phyloP scores from a whole-genome alignment of 1,140 invertebrate species.

The Hydropsyche tenuis region DNA sequence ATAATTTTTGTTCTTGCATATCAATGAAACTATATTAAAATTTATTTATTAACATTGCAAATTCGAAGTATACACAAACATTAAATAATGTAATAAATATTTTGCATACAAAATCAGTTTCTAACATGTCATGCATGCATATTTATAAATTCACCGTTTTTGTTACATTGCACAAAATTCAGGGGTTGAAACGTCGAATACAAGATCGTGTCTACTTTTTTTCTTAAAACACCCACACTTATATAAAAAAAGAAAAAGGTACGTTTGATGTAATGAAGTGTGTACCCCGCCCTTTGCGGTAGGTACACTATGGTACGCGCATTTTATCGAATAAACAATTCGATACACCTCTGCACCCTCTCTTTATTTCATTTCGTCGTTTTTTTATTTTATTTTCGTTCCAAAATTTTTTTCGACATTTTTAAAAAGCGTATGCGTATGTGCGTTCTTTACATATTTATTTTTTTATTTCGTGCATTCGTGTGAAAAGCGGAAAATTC shows the following conservation, averaged over 20 bases:
- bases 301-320: not conserved
- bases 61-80: too few species aligned
- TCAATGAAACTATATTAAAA: too few species aligned
- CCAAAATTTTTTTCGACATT: too few species aligned
- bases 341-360: conserved; percentile 9
- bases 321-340: conserved; percentile 40
- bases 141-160: conserved; percentile 8
- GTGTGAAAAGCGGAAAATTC: conserved; percentile 33
- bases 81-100: too few species aligned
- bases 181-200: conserved; percentile 21
- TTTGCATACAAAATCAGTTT: too few species aligned
- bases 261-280: conserved; percentile 37
- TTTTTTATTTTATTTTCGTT: too few species aligned
- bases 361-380: not conserved
- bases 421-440: too few species aligned
- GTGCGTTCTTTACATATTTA: not conserved
- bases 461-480: conserved; percentile 2
- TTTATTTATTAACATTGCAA: too few species aligned
- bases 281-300: conserved; percentile 16
- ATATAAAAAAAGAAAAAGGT: not conserved
- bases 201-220: conserved; percentile 9
- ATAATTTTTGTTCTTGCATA: too few species aligned
- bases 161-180: conserved; percentile 4
- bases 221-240: too few species aligned
- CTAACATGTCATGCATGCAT: not conserved